Evolutionary conservation across 2,888 invertebrate species (phyloP), one percentile per base, ranked within the genome.

Genomic region (Conistra vaccinii): DNA sequence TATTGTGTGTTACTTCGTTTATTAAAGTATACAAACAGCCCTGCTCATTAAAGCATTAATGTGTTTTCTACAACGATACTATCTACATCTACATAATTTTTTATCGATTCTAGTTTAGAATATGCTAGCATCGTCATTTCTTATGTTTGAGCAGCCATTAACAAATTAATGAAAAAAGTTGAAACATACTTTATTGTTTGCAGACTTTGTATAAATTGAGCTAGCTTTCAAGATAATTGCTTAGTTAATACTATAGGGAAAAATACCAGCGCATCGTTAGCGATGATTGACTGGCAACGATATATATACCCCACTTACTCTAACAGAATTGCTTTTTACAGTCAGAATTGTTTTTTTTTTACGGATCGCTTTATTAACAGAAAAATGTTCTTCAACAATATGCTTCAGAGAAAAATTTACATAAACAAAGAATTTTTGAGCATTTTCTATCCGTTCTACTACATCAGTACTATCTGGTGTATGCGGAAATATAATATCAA

Each of bases 371-470:
- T 48, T 4, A 29, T 10, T 7, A 48, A 12, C 5, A 45, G 26
- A 42, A 63, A 45, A 7, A 42, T 55, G 17, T 32, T 78, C 1
- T 35, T n/a, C 20, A 55, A 55, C 10, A 70, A 75, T 48, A 51
- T 65, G 32, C 20, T 48, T 2, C 45, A n/a, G 12, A 63, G 0
- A 45, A 80, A 39, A 57, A 2, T 61, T 3, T 26, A 29, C 14
- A 14, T 82, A 10, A 69, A 68, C 32, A 26, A 73, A 53, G 39
- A 61, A 0, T 76, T 83, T 26, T 65, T 81, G 26, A 70, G 39
- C 6, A 77, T 85, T 39, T 76, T 83, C 9, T 72, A 35, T 42
- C 85, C 82, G 6, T 76, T 82, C 20, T 81, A 85, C 55, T 70
- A 23, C 2, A 3, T 85, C 0, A 60, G 26, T 45, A 76, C 76